Conservation (phyloP, 2,888 invertebrate species). For the Galerucella pusilla region DNA sequence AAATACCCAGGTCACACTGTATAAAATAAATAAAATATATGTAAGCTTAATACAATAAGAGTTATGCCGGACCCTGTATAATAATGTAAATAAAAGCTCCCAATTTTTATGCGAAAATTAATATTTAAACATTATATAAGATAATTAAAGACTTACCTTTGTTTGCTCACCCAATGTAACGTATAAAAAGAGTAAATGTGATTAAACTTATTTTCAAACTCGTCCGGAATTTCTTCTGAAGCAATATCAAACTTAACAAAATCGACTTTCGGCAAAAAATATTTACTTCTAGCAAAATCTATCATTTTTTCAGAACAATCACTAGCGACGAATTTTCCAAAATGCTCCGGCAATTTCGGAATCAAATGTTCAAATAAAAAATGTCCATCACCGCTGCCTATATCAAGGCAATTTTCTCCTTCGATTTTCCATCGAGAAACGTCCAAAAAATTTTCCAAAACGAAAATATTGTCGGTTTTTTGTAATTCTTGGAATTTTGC, state of each 20-base stretch:
- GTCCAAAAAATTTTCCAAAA: slow-evolving; percentile 73
- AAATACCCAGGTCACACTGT: too few species aligned
- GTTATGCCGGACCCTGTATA: too few species aligned
- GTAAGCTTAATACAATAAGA: too few species aligned
- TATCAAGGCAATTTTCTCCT: slow-evolving; percentile 72
- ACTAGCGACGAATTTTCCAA: slow-evolving; percentile 70
- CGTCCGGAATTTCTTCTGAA: slow-evolving; percentile 65
- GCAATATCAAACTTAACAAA: slow-evolving; percentile 72
- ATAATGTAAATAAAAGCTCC: too few species aligned
- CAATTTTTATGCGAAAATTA: too few species aligned
- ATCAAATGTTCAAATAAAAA: slow-evolving; percentile 74
- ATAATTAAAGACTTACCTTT: slow-evolving; percentile 68
- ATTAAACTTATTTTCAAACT: slow-evolving; percentile 69
- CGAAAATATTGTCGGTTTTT: slow-evolving; percentile 72
- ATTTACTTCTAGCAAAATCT: slow-evolving; percentile 69
- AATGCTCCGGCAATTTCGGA: slow-evolving; percentile 69
- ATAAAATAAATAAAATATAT: too few species aligned
- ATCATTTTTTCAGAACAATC: slow-evolving; percentile 82
- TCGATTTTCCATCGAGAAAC: slow-evolving; percentile 53
- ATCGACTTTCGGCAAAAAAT: slow-evolving; percentile 64
- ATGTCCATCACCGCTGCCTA: slow-evolving; percentile 81
- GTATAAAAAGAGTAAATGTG: slow-evolving; percentile 83
- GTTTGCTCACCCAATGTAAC: slow-evolving; percentile 82
- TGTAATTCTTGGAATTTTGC: slow-evolving; percentile 76
- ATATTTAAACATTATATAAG: too few species aligned